A percentile compares a stretch with the other conserved stretches of the same genome.
phyloP scores from a whole-genome alignment of 2,888 invertebrate species.

The Melipona beecheii region DNA sequence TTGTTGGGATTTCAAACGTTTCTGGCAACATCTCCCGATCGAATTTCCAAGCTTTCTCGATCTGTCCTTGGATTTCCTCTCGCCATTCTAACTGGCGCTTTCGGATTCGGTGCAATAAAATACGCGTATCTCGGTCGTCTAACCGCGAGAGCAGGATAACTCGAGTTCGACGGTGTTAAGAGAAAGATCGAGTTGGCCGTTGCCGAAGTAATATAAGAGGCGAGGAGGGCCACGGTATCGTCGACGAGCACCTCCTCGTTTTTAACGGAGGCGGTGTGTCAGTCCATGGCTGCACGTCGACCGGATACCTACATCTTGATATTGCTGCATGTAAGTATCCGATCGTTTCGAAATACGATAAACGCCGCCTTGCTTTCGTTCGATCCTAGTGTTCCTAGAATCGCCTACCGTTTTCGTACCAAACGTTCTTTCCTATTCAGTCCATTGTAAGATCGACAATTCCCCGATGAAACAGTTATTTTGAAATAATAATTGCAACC shows the following conservation, averaged over 20 bases:
- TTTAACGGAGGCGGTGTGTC: conserved; percentile 67
- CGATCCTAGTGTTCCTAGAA: conserved; percentile 28
- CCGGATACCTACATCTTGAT: conserved; percentile 67
- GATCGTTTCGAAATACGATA: conserved; percentile 40
- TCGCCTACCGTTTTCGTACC: not conserved
- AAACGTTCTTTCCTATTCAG: not conserved
- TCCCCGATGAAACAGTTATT: not conserved
- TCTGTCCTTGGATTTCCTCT: conserved; percentile 1
- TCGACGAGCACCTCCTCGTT: conserved; percentile 62
- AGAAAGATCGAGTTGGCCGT: conserved; percentile 39
- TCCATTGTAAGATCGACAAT: not conserved
- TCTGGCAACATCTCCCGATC: conserved; percentile 28
- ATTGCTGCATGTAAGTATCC: conserved; percentile 71
- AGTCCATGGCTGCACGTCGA: conserved; percentile 74
- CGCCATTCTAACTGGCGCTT: conserved; percentile 16
- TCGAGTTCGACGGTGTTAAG: conserved; percentile 28
- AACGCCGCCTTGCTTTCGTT: conserved; percentile 18
- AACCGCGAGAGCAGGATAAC: conserved; percentile 38
- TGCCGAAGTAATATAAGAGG: conserved; percentile 47
- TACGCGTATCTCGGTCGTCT: conserved; percentile 19
- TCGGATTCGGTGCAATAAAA: conserved; percentile 47
- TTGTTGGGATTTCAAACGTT: not conserved
- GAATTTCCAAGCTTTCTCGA: conserved; percentile 3
- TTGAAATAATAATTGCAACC: not conserved
- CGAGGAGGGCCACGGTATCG: conserved; percentile 43